Evolutionary conservation across 2,888 invertebrate genomes (phyloP).

Genomic region (Isotomurus palustris): DNA sequence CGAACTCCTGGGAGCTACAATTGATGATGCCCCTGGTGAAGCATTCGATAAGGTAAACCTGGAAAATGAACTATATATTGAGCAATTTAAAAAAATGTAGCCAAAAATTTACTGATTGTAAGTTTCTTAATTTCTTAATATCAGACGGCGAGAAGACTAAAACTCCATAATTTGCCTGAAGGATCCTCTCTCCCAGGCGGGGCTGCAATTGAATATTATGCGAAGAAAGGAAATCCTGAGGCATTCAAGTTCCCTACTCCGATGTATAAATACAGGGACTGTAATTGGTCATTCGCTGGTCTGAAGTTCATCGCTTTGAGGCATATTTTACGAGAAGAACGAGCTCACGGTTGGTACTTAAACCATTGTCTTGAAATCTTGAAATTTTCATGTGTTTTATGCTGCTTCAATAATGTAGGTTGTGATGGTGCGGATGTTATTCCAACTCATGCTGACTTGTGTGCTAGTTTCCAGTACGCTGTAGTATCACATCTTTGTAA

Average conservation of each 20-base stretch:
- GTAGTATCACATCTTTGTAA: slow-evolving; percentile 73
- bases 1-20: slow-evolving; percentile 67
- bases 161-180: slow-evolving; percentile 69
- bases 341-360: slow-evolving; percentile 51
- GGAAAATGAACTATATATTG: neutral
- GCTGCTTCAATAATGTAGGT: slow-evolving; percentile 48
- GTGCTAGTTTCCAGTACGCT: slow-evolving; percentile 75
- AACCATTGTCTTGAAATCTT: neutral
- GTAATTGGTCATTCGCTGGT: slow-evolving; percentile 89
- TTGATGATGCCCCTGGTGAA: slow-evolving; percentile 91
- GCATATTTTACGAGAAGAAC: slow-evolving; percentile 60
- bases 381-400: slow-evolving; percentile 1
- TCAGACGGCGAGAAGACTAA: slow-evolving; percentile 74
- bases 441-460: slow-evolving; percentile 71
- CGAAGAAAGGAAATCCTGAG: slow-evolving; percentile 62
- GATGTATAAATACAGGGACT: slow-evolving; percentile 63
- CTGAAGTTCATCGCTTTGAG: slow-evolving; percentile 61
- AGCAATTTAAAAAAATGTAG: neutral
- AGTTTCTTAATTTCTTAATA: slow-evolving; percentile 23
- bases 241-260: slow-evolving; percentile 65
- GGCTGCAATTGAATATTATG: slow-evolving; percentile 75
- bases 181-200: slow-evolving; percentile 76
- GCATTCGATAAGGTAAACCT: slow-evolving; percentile 76
- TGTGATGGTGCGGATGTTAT: slow-evolving; percentile 65
- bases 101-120: neutral